phyloP scores from a whole-genome alignment of 2,888 invertebrate genomes.

The Conistra vaccinii region DNA sequence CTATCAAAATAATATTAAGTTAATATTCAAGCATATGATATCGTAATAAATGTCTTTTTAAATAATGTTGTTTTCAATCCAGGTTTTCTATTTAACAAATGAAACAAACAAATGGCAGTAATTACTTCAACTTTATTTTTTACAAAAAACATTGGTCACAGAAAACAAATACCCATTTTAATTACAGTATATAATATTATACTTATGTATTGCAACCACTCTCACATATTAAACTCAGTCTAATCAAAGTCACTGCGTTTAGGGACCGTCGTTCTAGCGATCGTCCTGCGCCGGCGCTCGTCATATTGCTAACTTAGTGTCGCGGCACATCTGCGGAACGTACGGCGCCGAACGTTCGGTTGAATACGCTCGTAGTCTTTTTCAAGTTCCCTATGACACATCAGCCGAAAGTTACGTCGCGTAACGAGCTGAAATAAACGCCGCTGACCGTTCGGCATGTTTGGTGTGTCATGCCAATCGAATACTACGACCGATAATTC shows the following conservation, averaged over 20 bases:
- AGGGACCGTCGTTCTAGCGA: slow-evolving; percentile 12
- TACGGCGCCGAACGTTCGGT: too few species aligned
- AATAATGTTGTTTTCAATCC: slow-evolving; percentile 23
- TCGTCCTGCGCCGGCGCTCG: slow-evolving; percentile 20
- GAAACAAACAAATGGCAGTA: slow-evolving; percentile 77
- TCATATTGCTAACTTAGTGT: slow-evolving; percentile 14
- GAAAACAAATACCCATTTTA: slow-evolving; percentile 78
- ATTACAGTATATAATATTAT: slow-evolving; percentile 67
- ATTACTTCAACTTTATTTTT: slow-evolving; percentile 80
- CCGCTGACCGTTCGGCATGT: too few species aligned
- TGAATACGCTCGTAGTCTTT: too few species aligned
- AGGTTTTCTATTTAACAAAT: slow-evolving; percentile 49
- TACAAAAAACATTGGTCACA: slow-evolving; percentile 81
- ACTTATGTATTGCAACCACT: slow-evolving; percentile 70
- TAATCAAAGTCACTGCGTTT: slow-evolving; percentile 45
- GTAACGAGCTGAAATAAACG: too few species aligned
- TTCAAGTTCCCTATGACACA: too few species aligned
- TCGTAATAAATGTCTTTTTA: slow-evolving; percentile 62
- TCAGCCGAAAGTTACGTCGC: too few species aligned
- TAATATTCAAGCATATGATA: slow-evolving; percentile 76
- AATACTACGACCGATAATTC: too few species aligned
- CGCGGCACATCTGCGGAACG: too few species aligned
- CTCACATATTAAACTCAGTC: slow-evolving; percentile 67
- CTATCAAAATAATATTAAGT: slow-evolving; percentile 76
- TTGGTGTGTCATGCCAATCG: too few species aligned